phyloP scores from a whole-genome alignment of 23 tunicate species.

The Phallusia fumigata region DNA sequence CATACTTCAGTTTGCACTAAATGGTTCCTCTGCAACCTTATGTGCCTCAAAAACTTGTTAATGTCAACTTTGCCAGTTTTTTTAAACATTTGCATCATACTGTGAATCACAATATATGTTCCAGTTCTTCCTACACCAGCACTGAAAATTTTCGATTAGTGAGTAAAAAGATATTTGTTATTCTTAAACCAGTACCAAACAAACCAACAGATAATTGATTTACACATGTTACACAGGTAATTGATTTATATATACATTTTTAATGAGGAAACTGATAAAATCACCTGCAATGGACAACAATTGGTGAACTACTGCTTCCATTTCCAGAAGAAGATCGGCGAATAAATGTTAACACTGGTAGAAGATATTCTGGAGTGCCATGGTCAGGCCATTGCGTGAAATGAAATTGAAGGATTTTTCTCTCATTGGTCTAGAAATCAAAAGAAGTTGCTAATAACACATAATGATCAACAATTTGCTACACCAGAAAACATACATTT shows the following conservation, averaged over 20 bases:
- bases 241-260: background rate
- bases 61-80: conserved; percentile 63
- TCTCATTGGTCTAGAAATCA: conserved; percentile 36
- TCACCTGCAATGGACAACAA: conserved; percentile 90
- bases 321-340: conserved; percentile 49
- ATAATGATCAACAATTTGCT: background rate
- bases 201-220: background rate
- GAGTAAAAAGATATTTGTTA: too few relatives aligned
- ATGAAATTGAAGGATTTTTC: conserved; percentile 72
- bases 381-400: conserved; percentile 97
- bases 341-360: conserved; percentile 86
- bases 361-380: conserved; percentile 88
- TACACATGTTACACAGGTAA: background rate
- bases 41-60: conserved; percentile 53
- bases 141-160: conserved; percentile 18
- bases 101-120: conserved; percentile 81
- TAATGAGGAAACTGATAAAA: too few relatives aligned
- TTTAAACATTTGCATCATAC: conserved; percentile 89
- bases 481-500: conserved; percentile 27
- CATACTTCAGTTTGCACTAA: conserved; percentile 87
- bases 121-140: conserved; percentile 96
- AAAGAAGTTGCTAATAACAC: background rate
- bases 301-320: conserved; percentile 55
- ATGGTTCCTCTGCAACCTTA: conserved; percentile 71
- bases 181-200: too few relatives aligned